Conservation (phyloP, 1,140 invertebrate species). For the Cotesia glomerata region DNA sequence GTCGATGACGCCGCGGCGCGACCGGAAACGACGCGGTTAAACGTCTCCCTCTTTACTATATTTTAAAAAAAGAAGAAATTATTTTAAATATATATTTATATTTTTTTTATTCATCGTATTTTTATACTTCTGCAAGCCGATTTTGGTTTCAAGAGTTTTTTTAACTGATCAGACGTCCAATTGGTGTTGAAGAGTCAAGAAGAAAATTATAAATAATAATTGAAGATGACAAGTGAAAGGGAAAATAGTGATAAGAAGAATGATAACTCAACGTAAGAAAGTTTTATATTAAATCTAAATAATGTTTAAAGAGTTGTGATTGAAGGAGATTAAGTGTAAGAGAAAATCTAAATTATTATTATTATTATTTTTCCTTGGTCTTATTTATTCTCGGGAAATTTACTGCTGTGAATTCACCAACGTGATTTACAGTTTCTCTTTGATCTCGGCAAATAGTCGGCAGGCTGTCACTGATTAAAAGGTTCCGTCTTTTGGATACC, state of each 20-base stretch:
- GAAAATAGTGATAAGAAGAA: slow-evolving; percentile 1
- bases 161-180: neutral
- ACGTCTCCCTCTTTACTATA: neutral
- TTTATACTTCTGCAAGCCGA: no score
- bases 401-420: slow-evolving; percentile 28
- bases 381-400: slow-evolving; percentile 12
- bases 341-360: no score
- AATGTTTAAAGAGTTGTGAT: neutral
- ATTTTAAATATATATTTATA: no score
- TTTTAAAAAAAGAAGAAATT: neutral
- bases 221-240: neutral
- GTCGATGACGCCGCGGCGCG: slow-evolving; percentile 34
- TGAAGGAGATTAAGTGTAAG: neutral
- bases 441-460: slow-evolving; percentile 31
- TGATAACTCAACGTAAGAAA: neutral
- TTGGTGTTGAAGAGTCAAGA: no score
- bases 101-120: no score
- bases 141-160: neutral
- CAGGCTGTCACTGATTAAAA: slow-evolving; percentile 12
- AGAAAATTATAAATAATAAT: no score
- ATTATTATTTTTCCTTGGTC: no score
- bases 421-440: slow-evolving; percentile 32
- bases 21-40: slow-evolving; percentile 36
- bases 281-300: neutral
- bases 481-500: neutral